Base-by-base conservation (phyloP, 2,888 invertebrate species). In the Synergus japonicus region DNA sequence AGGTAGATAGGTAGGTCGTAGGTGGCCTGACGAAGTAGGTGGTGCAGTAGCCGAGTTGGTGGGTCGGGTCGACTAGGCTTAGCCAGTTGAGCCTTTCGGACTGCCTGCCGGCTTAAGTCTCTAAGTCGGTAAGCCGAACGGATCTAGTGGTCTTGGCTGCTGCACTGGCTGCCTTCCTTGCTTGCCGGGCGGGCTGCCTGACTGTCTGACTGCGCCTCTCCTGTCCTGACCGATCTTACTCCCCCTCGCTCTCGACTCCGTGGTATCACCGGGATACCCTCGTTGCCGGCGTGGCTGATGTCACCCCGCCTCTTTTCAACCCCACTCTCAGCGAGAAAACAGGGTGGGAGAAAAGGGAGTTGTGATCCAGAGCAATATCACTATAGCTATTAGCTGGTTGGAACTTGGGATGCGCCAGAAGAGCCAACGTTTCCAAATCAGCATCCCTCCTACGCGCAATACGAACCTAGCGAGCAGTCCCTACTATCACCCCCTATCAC, bases 141-240 rank as follows among this genome's bases (percentile, higher is more conserved):
- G 91, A 90, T 90, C 91, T 90, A 89, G 90, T 88, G 90, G 90
- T 90, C 89, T 89, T 90, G 90, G 90, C 87, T 89, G 89, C 86
- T 88, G 87, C 87, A 87, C 79, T 90, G 89, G 73, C 81, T 80
- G 79, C 76, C 76, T 88, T 83, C 88, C 89, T 87, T 84, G 86
- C 86, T 87, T 88, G 88, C 84, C 86, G 85, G 88, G 85, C 86
- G 86, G 85, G 84, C 86, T 87, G 89, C 89, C 88, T 91, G 92
- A 91, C 94, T 93, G 93, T 93, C 89, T 90, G 88, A 87, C 86
- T 87, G 91, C 88, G 88, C 88, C 89, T 87, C 89, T 88, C 87
- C 86, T 81, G 79, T 63, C 76, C 64, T 76, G 60, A 60, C 22
- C 79, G 80, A 78, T 76, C 82, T 67, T 79, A 49, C 78, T 46